Base-by-base conservation (phyloP, 2,888 invertebrate genomes). In the Hyalella azteca region DNA sequence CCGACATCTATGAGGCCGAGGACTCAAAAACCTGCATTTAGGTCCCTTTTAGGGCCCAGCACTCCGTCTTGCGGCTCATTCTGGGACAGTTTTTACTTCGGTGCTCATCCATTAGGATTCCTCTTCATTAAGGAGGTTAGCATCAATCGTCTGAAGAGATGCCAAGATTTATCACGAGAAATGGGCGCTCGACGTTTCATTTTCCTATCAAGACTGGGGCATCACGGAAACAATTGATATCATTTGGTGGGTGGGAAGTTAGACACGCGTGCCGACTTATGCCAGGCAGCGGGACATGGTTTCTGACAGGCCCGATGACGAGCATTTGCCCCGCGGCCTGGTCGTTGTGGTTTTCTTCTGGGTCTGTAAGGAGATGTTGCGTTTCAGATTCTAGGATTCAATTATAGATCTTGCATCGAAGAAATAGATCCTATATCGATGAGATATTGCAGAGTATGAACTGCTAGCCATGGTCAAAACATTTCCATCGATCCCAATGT, bases 141-240 rank as follows among this genome's bases (percentile, higher is more conserved):
- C 54, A 54, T 54, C 29, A 54, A 54, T 22, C 54, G 54, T 54
- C 54, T 26, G 54, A 54, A 54, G 54, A 54, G 54, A 54, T 54
- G 54, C 54, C 54, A 54, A 26, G 54, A 54, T 54, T 54, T 54
- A 54, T 54, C 54, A 29, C 26, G 29, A 54, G 54, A 26, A 54
- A 54, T 54, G 11, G 54, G 54, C 54, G 13, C 54, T 54, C 54
- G 29, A 54, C 26, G 54, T 29, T 22, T 26, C 54, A 54, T 54
- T 22, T 26, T 54, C 29, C 54, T 54, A 54, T 54, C 54, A 54
- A 26, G 26, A 54, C 54, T 54, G 54, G 29, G 13, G 22, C 54
- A 54, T 54, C 29, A 54, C 22, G 29, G 29, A 22, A 29, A 9
- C 54, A 26, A 54, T 54, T 22, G 54, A 54, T 26, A 54, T 54